Percentiles rank a stretch among this genome's conserved stretches.
These are phyloP conservation scores for Prochilodus magdalenae DNA, from an alignment of 2,113 vertebrate species.

Conservation along the genomic window DNA sequence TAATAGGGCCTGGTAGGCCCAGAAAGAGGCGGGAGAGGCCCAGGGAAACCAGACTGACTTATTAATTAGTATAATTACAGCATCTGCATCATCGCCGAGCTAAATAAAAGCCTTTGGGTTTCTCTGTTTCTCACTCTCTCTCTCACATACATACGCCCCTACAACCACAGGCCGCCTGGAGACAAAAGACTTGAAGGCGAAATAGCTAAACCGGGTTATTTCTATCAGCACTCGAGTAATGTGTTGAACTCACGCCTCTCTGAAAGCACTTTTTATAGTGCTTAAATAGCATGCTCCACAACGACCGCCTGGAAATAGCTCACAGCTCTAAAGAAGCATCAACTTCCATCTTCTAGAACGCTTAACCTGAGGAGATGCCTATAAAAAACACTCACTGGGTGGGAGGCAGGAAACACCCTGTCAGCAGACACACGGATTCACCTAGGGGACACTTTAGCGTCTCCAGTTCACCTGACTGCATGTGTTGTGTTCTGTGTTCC, in stretches of 20 bases:
- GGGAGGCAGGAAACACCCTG: too few species aligned
- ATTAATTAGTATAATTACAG: constrained; percentile 32
- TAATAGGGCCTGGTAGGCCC: background rate
- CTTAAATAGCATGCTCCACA: too few species aligned
- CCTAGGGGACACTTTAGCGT: too few species aligned
- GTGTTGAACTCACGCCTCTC: background rate
- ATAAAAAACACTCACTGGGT: too few species aligned
- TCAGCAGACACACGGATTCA: too few species aligned
- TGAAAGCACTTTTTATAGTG: background rate
- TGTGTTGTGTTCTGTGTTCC: too few species aligned
- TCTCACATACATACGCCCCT: background rate
- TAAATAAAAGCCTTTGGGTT: constrained; percentile 28
- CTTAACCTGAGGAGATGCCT: too few species aligned
- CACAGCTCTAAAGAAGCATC: too few species aligned
- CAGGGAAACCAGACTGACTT: constrained; percentile 7
- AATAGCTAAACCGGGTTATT: constrained; percentile 16
- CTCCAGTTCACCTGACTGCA: too few species aligned
- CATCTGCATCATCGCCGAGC: constrained; percentile 25
- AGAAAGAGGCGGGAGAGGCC: background rate
- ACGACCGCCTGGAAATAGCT: too few species aligned
- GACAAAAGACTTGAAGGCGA: constrained; percentile 12
- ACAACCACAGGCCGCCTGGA: background rate
- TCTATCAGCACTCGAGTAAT: background rate
- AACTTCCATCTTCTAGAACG: too few species aligned
- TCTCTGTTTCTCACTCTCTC: background rate